Evolutionary conservation across 2,797 vertebrate genomes (phyloP), one percentile per base, ranked within the genome.

Genomic region (Sibirionetta formosa): DNA sequence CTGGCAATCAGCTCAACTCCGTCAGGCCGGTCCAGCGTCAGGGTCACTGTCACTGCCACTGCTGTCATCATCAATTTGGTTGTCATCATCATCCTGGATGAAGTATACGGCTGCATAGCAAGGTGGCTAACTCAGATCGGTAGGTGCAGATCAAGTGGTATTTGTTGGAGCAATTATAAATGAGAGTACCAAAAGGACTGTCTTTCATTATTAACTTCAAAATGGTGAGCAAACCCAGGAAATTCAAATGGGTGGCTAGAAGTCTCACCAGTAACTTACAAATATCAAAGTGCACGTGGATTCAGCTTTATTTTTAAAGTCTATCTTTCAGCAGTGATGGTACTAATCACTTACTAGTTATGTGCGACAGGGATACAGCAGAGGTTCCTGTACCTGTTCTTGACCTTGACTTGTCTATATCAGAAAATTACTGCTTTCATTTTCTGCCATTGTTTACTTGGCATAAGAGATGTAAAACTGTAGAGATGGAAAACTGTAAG

Each of bases 11-110:
- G 99, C 90, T 98, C 97, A 29, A 98, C 98, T 9, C 98, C 99
- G 1, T 98, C 98, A 0, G 98, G 99, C 16, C 98, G 98, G 14
- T 98, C 99, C 12, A 99, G 99, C 35, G 98, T 99, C 65, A 97
- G 99, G n/a, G 99, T 99, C 90, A 99, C 99, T 0, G 99, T 99
- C 96, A 99, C 99, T 3, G 99, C 99, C 91, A 99, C 99, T 0
- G 99, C 99, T 0, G 99, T 99, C 90, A 98, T 99, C 95, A 99
- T 99, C 97, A 99, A 99, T 97, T 97, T 99, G 93, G 99, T 99
- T 36, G 97, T 99, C 93, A 99, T 99, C 97, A 99, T 99, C 96
- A 98, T 99, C 82, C 97, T 99, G 95, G 99, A 99, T 33, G 99
- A 99, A 93, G 98, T 99, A 33, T 99, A 99, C 0, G 99, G 97